Conservation (phyloP, 1,140 invertebrate species). For the Macrobrachium nipponense region DNA sequence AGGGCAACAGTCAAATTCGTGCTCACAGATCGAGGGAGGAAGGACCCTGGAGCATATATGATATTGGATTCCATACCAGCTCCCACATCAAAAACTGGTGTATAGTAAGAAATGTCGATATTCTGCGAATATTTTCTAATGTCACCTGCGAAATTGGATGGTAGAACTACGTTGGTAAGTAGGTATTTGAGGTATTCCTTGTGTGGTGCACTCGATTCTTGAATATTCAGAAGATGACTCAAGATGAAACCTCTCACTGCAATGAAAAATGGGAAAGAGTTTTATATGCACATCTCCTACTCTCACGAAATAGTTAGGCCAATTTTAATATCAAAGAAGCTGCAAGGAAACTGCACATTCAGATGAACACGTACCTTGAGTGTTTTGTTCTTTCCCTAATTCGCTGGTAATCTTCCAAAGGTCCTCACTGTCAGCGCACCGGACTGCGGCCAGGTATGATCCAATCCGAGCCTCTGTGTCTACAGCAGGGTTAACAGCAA, state of each 20-base stretch:
- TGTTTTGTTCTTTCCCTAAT: too few species aligned
- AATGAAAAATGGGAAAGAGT: neutral
- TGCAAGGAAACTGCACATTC: too few species aligned
- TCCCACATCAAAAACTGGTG: slow-evolving; percentile 24
- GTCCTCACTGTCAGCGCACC: too few species aligned
- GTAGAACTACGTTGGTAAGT: slow-evolving; percentile 14
- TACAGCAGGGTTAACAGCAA: too few species aligned
- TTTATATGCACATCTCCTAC: too few species aligned
- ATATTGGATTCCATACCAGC: slow-evolving; percentile 46
- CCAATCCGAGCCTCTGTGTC: too few species aligned
- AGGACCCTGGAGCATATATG: slow-evolving; percentile 47
- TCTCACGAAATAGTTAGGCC: too few species aligned
- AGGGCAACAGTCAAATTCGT: slow-evolving; percentile 26
- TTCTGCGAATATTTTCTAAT: slow-evolving; percentile 41
- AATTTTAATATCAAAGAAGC: too few species aligned
- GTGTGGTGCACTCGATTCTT: slow-evolving; percentile 21
- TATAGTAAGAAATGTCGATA: slow-evolving; percentile 34
- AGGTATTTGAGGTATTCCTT: slow-evolving; percentile 5
- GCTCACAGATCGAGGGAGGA: slow-evolving; percentile 43
- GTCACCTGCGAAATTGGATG: slow-evolving; percentile 28
- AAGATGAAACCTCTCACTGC: slow-evolving; percentile 45
- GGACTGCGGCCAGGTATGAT: too few species aligned
- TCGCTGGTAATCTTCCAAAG: too few species aligned
- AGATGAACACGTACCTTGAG: too few species aligned
- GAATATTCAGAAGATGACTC: slow-evolving; percentile 34